These are phyloP conservation scores for Gadus macrocephalus DNA, from an alignment of 2,113 vertebrate species.

Conservation along the genomic window DNA sequence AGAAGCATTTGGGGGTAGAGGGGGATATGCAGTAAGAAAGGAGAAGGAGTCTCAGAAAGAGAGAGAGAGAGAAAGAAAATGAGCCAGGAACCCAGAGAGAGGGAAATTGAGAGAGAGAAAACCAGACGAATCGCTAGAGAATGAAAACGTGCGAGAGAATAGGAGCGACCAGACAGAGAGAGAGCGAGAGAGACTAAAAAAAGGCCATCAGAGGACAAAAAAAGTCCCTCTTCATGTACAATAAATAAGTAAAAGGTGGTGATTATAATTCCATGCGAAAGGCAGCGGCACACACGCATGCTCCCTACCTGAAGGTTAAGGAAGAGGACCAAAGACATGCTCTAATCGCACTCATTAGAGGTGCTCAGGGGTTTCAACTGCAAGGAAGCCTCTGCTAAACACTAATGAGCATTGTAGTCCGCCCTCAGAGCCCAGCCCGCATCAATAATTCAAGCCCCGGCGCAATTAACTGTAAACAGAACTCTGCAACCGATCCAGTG, in stretches of 20 bases:
- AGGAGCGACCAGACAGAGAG: too few species aligned
- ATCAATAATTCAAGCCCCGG: constrained; percentile 62
- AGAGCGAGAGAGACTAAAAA: too few species aligned
- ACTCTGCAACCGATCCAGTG: constrained; percentile 37
- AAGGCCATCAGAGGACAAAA: too few species aligned
- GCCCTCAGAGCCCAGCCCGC: constrained; percentile 54
- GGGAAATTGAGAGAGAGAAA: too few species aligned
- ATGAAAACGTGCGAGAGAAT: too few species aligned
- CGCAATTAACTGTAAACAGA: constrained; percentile 48
- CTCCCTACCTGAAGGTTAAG: neutral
- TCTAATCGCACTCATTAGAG: constrained; percentile 57
- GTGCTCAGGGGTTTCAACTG: constrained; percentile 47
- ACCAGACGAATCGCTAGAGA: too few species aligned
- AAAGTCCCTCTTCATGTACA: too few species aligned
- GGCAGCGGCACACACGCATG: constrained; percentile 5
- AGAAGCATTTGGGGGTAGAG: too few species aligned
- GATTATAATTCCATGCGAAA: neutral
- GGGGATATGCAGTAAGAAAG: neutral
- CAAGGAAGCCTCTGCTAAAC: constrained; percentile 36
- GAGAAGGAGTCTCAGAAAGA: neutral
- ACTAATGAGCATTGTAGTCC: constrained; percentile 60
- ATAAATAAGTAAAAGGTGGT: too few species aligned
- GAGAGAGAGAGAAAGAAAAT: neutral
- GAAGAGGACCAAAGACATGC: constrained; percentile 16
- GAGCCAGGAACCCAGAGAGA: too few species aligned